These are phyloP conservation scores for Hypselothyrea guttata DNA, from an alignment of 2,888 invertebrate genomes.

Conservation along the genomic window DNA sequence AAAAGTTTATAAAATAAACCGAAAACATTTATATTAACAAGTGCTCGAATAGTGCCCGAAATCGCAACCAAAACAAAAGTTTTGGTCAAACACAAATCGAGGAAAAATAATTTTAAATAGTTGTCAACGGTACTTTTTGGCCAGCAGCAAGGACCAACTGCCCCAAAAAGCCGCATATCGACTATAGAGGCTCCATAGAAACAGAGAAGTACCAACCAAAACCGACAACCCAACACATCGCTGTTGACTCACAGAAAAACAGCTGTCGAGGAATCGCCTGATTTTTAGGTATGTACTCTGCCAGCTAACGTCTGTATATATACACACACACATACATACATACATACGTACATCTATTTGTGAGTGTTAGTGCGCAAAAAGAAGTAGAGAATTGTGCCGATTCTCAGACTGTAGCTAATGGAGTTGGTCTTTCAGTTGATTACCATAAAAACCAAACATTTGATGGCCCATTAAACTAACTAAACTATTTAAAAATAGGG, in stretches of 20 bases:
- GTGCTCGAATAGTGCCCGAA: slow-evolving; percentile 29
- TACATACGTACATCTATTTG: slow-evolving; percentile 1
- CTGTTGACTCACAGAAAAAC: slow-evolving; percentile 56
- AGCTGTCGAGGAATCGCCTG: slow-evolving; percentile 77
- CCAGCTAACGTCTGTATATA: slow-evolving; percentile 18
- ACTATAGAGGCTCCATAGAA: slow-evolving; percentile 18
- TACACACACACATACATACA: slow-evolving; percentile 17
- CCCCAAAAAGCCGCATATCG: slow-evolving; percentile 26
- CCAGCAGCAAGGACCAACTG: slow-evolving; percentile 63
- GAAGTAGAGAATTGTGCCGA: neutral
- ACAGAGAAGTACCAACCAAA: slow-evolving; percentile 14
- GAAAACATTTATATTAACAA: slow-evolving; percentile 13
- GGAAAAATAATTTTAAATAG: slow-evolving; percentile 1
- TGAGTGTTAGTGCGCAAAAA: neutral
- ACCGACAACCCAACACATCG: slow-evolving; percentile 22
- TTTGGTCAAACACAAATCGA: slow-evolving; percentile 13
- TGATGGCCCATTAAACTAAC: no score
- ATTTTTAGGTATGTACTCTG: slow-evolving; percentile 77
- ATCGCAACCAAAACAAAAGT: slow-evolving; percentile 5
- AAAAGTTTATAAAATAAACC: no score
- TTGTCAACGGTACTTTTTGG: slow-evolving; percentile 18
- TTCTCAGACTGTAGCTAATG: neutral
- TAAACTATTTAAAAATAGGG: no score
- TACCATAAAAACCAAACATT: no score
- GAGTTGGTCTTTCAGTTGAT: no score